Percentiles rank a stretch among this genome's conserved stretches.
These are phyloP conservation scores for Ips typographus DNA, from an alignment of 1,140 invertebrate genomes.

Conservation along the genomic window DNA sequence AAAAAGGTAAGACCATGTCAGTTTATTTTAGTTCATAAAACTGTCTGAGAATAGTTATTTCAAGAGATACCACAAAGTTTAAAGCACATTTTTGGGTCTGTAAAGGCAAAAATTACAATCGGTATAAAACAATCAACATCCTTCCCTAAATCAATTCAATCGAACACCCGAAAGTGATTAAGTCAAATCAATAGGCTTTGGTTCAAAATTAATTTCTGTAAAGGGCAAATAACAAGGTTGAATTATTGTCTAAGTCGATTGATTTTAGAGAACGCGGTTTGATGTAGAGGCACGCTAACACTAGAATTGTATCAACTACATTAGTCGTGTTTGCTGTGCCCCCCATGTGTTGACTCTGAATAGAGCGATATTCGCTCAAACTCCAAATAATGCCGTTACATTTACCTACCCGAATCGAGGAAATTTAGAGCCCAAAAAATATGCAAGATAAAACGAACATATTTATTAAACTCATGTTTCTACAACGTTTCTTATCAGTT, in stretches of 20 bases:
- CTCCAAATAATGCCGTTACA: no score
- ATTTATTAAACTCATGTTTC: no score
- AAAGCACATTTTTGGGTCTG: no score
- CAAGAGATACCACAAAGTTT: not conserved
- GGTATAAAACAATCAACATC: no score
- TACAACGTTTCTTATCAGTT: no score
- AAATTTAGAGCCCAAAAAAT: no score
- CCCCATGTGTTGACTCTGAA: not conserved
- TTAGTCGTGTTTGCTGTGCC: not conserved
- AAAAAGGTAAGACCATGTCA: conserved; percentile 53
- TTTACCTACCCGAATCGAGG: no score
- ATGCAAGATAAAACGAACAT: no score
- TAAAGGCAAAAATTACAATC: no score
- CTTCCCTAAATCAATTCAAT: no score
- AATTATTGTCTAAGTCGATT: conserved; percentile 11
- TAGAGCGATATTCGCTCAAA: not conserved
- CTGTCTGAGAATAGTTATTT: not conserved
- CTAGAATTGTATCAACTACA: not conserved
- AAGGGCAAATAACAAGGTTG: conserved; percentile 7
- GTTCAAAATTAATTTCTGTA: conserved; percentile 8
- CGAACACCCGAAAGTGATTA: no score
- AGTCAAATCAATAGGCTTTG: not conserved
- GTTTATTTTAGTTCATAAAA: not conserved
- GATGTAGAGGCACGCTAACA: not conserved
- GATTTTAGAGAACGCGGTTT: not conserved